Percentiles rank a stretch among this genome's conserved stretches.
phyloP scores from a whole-genome alignment of 2,888 invertebrate genomes.

The Pyrocoelia pectoralis region DNA sequence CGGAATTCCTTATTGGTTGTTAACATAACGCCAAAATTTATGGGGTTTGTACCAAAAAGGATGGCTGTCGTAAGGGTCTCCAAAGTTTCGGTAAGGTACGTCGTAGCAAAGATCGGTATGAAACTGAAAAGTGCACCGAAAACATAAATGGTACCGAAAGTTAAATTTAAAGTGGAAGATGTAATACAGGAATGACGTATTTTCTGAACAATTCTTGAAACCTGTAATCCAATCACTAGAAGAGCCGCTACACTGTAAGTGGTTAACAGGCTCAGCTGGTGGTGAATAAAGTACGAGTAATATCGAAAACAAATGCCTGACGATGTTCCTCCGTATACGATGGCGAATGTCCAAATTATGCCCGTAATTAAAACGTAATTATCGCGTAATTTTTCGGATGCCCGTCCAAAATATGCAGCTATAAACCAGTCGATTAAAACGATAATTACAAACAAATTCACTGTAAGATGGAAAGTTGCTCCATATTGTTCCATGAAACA shows the following conservation, averaged over 20 bases:
- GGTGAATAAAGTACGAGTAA: background rate
- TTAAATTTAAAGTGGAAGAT: background rate
- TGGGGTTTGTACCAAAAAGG: background rate
- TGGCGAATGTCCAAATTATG: constrained; percentile 1
- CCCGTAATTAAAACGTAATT: constrained; percentile 1
- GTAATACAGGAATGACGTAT: background rate
- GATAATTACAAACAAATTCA: constrained; percentile 2
- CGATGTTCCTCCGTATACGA: background rate
- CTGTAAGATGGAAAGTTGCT: constrained; percentile 1
- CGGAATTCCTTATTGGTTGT: constrained; percentile 1
- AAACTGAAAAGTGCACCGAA: background rate
- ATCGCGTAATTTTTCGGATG: constrained; percentile 6
- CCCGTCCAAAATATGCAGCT: constrained; percentile 5
- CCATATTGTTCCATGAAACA: background rate
- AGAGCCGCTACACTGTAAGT: background rate
- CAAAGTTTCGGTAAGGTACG: background rate
- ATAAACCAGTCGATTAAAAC: constrained; percentile 11
- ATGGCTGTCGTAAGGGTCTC: background rate
- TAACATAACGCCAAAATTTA: constrained; percentile 4
- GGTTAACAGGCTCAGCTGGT: too few species aligned
- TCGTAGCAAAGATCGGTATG: too few species aligned
- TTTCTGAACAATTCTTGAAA: background rate
- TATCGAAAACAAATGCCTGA: background rate
- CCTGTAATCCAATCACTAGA: constrained; percentile 4
- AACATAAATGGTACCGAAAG: background rate